These are phyloP conservation scores for Carduelis carduelis DNA, from an alignment of 2,797 vertebrate species.

Conservation along the genomic window DNA sequence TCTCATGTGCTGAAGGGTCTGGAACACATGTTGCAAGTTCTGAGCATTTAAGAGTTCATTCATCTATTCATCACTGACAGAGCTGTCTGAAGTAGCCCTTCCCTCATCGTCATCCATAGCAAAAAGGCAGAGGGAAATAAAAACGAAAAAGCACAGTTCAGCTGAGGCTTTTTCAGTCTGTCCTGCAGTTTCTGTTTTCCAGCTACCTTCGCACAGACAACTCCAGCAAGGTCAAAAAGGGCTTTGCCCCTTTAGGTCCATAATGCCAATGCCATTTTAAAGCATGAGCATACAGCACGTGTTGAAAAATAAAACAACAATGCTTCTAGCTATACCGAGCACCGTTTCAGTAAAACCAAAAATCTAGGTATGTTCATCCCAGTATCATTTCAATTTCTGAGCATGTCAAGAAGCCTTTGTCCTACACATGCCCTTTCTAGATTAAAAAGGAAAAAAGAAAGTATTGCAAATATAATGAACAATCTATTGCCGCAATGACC, in stretches of 20 bases:
- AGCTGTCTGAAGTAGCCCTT: constrained; percentile 62
- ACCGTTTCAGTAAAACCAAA: background rate
- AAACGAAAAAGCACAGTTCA: background rate
- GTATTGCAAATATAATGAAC: background rate
- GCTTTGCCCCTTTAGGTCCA: background rate
- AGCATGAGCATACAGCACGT: background rate
- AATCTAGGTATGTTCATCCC: background rate
- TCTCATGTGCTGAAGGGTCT: constrained; percentile 52
- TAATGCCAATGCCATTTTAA: background rate
- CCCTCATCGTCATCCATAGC: constrained; percentile 44
- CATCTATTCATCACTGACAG: constrained; percentile 67
- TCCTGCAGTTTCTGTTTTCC: constrained; percentile 37
- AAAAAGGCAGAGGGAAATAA: background rate
- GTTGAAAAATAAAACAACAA: background rate
- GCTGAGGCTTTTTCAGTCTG: constrained; percentile 20
- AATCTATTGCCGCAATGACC: background rate
- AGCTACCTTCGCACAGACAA: constrained; percentile 14
- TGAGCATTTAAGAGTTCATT: constrained; percentile 64
- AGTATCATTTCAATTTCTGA: background rate
- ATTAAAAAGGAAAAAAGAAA: background rate
- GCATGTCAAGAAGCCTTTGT: background rate
- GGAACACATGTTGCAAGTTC: constrained; percentile 68
- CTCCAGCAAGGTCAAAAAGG: constrained; percentile 49
- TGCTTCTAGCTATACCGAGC: background rate
- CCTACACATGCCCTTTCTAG: background rate